Conservation (phyloP, 30 jellyfish, hydroid and myxozoan species). For the Cassiopea xamachana region DNA sequence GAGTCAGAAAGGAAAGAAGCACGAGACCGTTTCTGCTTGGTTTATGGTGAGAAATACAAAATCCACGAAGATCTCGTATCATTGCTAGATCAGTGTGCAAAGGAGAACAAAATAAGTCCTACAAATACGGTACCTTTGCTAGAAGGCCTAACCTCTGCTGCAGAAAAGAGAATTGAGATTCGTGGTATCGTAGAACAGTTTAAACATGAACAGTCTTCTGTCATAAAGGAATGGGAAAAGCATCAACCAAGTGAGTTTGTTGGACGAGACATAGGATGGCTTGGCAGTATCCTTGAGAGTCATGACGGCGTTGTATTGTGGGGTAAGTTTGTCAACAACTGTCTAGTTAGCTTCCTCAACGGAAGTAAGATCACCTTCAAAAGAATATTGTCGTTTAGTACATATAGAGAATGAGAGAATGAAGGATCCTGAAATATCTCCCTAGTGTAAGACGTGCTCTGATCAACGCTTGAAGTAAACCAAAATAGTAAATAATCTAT, state of each 20-base stretch:
- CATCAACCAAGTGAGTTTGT: slow-evolving; percentile 44
- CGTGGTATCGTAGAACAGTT: not conserved
- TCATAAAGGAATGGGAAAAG: slow-evolving; percentile 11
- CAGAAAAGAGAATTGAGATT: not conserved
- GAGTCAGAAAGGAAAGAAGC: not conserved
- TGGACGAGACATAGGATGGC: slow-evolving; percentile 34
- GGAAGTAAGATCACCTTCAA: too few relatives aligned
- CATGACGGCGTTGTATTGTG: slow-evolving; percentile 27
- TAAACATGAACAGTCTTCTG: slow-evolving; percentile 1
- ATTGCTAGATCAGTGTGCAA: not conserved
- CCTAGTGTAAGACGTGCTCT: too few relatives aligned
- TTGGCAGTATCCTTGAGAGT: slow-evolving; percentile 17
- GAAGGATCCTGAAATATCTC: too few relatives aligned
- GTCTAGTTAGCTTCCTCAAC: too few relatives aligned
- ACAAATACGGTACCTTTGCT: not conserved
- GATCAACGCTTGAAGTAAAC: too few relatives aligned
- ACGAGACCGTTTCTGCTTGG: not conserved
- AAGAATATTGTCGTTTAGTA: too few relatives aligned
- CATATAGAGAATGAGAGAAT: too few relatives aligned
- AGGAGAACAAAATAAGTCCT: slow-evolving; percentile 18
- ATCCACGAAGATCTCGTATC: not conserved
- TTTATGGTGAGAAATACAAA: not conserved
- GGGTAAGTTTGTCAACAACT: slow-evolving; percentile 56
- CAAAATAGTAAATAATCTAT: too few relatives aligned
- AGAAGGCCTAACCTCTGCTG: not conserved